Evolutionary conservation across 2,888 invertebrate genomes (phyloP).

Genomic region (Melieria omissa): DNA sequence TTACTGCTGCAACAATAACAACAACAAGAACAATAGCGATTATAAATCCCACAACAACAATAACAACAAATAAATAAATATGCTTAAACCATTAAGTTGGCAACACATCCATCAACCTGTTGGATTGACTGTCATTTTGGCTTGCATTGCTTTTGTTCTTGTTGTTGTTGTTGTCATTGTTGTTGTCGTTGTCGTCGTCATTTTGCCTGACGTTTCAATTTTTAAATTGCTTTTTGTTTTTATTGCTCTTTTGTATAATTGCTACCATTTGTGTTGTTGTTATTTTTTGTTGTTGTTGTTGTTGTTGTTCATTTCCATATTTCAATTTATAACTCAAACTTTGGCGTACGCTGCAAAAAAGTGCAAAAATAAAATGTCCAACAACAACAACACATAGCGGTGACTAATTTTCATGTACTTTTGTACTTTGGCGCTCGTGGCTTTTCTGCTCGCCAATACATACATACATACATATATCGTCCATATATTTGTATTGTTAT

Average conservation of each 20-base stretch:
- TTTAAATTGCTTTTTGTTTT: neutral
- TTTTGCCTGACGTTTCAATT: neutral
- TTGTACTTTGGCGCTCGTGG: neutral
- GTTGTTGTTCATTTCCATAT: neutral
- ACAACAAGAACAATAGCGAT: too few relatives aligned
- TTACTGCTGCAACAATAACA: too few relatives aligned
- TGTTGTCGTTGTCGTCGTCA: constrained; percentile 3
- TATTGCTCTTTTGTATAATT: neutral
- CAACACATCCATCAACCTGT: neutral
- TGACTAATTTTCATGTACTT: constrained; percentile 5
- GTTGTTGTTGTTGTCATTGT: constrained; percentile 74
- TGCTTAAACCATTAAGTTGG: too few relatives aligned
- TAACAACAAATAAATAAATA: too few relatives aligned
- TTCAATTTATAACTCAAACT: constrained; percentile 2
- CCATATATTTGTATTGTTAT: too few relatives aligned
- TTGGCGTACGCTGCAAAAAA: neutral
- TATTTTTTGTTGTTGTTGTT: constrained; percentile 3
- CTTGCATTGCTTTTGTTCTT: constrained; percentile 91
- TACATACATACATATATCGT: too few relatives aligned
- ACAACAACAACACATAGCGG: neutral
- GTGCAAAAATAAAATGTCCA: neutral
- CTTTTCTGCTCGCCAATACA: too few relatives aligned
- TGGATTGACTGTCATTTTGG: neutral
- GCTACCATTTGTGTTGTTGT: neutral
- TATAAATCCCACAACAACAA: too few relatives aligned